Evolutionary conservation across 1,140 invertebrate species (phyloP).

Genomic region (Meteorus sp.): DNA sequence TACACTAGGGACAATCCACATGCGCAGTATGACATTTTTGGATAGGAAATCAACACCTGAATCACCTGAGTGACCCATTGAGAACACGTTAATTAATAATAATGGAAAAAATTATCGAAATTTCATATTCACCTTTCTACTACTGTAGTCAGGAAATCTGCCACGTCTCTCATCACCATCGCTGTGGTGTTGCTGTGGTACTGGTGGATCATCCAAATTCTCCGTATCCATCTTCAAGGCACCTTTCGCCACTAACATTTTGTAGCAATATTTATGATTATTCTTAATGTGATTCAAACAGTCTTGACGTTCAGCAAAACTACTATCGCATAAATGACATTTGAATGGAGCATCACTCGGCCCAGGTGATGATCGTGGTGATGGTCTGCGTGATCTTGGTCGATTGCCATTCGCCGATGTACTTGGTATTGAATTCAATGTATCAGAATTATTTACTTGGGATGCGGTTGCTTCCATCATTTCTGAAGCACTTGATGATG

Average conservation of each 20-base stretch:
- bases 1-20: not conserved
- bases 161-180: conserved; percentile 63
- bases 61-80: too few relatives aligned
- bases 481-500: conserved; percentile 49
- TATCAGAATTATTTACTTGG: conserved; percentile 26
- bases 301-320: conserved; percentile 76
- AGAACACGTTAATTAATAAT: too few relatives aligned
- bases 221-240: conserved; percentile 69
- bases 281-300: conserved; percentile 80
- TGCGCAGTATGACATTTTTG: too few relatives aligned
- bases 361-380: conserved; percentile 37
- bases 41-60: too few relatives aligned
- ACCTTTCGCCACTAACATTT: conserved; percentile 76
- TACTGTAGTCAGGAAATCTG: conserved; percentile 83
- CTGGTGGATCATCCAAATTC: conserved; percentile 53
- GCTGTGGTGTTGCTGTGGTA: conserved; percentile 47
- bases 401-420: conserved; percentile 31
- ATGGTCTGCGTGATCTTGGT: conserved; percentile 31
- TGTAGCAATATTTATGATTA: conserved; percentile 72
- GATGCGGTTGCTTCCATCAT: too few relatives aligned
- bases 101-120: conserved; percentile 15
- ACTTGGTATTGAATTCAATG: not conserved
- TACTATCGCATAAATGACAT: conserved; percentile 89
- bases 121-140: conserved; percentile 71
- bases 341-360: conserved; percentile 79